Conservation (phyloP, 2,113 vertebrate species). For the Tympanuchus pallidicinctus region DNA sequence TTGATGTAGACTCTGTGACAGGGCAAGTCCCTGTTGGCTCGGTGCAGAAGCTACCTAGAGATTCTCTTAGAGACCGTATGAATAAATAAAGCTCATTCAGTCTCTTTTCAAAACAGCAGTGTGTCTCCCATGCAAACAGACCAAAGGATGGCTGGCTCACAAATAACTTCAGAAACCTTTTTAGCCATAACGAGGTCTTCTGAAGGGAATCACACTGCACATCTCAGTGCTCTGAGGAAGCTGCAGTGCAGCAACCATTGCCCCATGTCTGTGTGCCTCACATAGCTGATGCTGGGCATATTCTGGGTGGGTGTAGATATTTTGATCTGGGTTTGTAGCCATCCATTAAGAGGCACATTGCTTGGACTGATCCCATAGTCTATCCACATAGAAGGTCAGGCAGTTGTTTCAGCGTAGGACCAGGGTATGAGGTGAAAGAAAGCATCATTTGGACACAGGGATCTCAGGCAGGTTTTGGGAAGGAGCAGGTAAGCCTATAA, state of each 20-base stretch:
- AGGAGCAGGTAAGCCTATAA: neutral
- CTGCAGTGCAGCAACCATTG: neutral
- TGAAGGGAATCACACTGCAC: neutral
- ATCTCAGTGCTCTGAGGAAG: neutral
- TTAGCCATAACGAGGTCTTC: neutral
- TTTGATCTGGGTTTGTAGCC: neutral
- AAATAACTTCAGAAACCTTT: neutral
- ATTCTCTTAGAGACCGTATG: neutral
- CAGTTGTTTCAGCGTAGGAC: neutral
- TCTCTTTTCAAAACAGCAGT: neutral
- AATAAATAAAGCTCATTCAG: neutral
- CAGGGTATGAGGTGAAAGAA: neutral
- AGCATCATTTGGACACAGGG: neutral
- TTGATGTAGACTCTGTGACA: conserved; percentile 37
- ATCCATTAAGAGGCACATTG: fast-evolving
- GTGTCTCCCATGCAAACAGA: neutral
- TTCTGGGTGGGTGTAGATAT: neutral
- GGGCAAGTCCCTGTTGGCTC: neutral
- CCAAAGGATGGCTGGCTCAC: neutral
- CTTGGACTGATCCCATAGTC: neutral
- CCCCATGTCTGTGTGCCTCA: neutral
- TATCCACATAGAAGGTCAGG: neutral
- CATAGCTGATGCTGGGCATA: neutral
- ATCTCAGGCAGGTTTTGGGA: neutral
- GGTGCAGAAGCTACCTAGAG: neutral